Evolutionary conservation across 2,797 vertebrate genomes (phyloP), one percentile per base, ranked within the genome.

Genomic region (Pseudochirops cupreus): DNA sequence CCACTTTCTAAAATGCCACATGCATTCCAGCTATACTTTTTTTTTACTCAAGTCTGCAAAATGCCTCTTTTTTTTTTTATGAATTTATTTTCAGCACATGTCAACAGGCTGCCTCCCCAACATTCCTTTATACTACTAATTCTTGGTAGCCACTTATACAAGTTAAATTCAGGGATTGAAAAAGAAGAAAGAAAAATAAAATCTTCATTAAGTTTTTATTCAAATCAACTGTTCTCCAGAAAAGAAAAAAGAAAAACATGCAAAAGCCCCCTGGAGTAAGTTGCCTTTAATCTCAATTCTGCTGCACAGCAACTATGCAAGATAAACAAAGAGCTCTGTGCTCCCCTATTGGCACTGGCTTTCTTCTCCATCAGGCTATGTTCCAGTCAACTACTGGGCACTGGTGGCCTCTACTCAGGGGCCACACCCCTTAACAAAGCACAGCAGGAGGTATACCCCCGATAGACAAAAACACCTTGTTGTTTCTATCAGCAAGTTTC

Each of bases 321-420:
- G 56, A 94, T 82, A 95, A 74, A 95, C 67, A 50, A 94, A 95
- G 57, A 5, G 31, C 24, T 13, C 90, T 24, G n/a, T 56, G 14
- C 39, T 97, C 54, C 96, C 91, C 59, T 93, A 94, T 93, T 54
- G 0, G 26, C 0, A 12, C 31, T 3, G 53, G 97, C 97, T 98
- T 95, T 56, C 96, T 96, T 94, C 93, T 94, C 95, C 95, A 95
- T 95, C 0, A 97, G 96, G 93, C 21, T 97, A 82, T 94, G 96
- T 93, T 97, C 95, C 62, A 29, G 67, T 57, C 16, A 16, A 95
- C 95, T 94, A 93, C 97, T 91, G 93, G 56, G 93, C 91, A 92
- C 96, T 1, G 18, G 94, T 1, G 16, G 58, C 24, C n/a, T 33
- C 82, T 97, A 96, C 94, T 94, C 53, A 58, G 59, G 96, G 96